phyloP scores from a whole-genome alignment of 1,140 invertebrate species.

The Caenorhabditis latens region DNA sequence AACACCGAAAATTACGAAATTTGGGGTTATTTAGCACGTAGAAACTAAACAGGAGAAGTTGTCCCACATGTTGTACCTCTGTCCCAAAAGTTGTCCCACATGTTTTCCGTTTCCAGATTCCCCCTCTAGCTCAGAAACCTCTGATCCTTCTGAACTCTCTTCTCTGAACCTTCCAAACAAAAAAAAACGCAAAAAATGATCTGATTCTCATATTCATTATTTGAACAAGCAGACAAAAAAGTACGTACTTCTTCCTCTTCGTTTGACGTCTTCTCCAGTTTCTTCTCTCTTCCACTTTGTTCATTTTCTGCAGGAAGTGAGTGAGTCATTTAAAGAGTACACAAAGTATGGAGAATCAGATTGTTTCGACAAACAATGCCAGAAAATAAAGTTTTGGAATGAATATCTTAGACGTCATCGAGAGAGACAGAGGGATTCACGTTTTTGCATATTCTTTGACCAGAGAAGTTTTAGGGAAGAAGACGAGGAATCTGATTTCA shows the following conservation, averaged over 20 bases:
- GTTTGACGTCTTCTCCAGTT: slow-evolving; percentile 26
- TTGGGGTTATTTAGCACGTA: too few relatives aligned
- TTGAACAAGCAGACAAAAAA: background rate
- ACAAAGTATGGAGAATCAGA: background rate
- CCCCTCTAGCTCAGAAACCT: too few relatives aligned
- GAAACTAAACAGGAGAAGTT: too few relatives aligned
- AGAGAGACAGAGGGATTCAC: too few relatives aligned
- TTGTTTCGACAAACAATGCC: slow-evolving; percentile 19
- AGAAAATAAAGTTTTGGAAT: background rate
- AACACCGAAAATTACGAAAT: too few relatives aligned
- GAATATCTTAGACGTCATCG: background rate
- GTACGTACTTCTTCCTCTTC: background rate
- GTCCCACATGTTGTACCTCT: too few relatives aligned
- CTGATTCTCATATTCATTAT: background rate
- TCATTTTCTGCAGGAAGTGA: slow-evolving; percentile 8
- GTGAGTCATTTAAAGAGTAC: slow-evolving; percentile 4
- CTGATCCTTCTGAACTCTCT: too few relatives aligned
- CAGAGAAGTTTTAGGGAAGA: background rate
- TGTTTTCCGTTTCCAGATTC: too few relatives aligned
- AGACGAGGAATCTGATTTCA: background rate
- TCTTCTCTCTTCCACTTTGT: background rate
- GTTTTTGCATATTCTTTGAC: slow-evolving; percentile 49
- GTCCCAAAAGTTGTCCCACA: too few relatives aligned
- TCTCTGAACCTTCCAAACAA: too few relatives aligned
- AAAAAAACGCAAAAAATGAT: background rate